Evolutionary conservation across 2,888 invertebrate genomes (phyloP).

Genomic region (Stenichneumon culpator): DNA sequence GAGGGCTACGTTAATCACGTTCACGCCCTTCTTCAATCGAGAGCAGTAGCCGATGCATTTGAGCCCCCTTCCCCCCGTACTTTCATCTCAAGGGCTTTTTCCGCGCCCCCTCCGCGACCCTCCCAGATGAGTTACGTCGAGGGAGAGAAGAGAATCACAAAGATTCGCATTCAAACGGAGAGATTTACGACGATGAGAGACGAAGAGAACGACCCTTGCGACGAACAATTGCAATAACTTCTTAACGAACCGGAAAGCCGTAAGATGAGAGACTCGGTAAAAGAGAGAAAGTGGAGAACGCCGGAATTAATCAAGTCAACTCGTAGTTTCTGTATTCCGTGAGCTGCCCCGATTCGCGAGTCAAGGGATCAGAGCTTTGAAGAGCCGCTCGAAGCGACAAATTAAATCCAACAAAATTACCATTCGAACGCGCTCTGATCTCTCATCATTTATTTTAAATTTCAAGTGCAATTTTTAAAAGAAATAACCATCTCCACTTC

Average conservation of each 20-base stretch:
- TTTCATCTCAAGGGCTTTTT: slow-evolving; percentile 63
- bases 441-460: not conserved
- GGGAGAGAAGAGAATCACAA: slow-evolving; percentile 43
- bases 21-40: slow-evolving; percentile 77
- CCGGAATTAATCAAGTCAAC: slow-evolving; percentile 63
- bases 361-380: slow-evolving; percentile 5
- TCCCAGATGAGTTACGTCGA: slow-evolving; percentile 28
- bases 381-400: slow-evolving; percentile 13
- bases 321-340: slow-evolving; percentile 26
- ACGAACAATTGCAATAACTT: slow-evolving; percentile 69
- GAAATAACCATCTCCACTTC: not conserved
- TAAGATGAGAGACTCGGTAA: slow-evolving; percentile 41
- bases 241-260: slow-evolving; percentile 63
- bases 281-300: slow-evolving; percentile 42
- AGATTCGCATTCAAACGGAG: slow-evolving; percentile 67
- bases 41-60: slow-evolving; percentile 38
- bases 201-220: slow-evolving; percentile 50
- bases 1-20: slow-evolving; percentile 78
- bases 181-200: slow-evolving; percentile 68
- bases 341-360: not conserved
- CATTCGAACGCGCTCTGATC: slow-evolving; percentile 2
- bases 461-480: not conserved
- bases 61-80: slow-evolving; percentile 43
- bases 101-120: slow-evolving; percentile 48
- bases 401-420: slow-evolving; percentile 25